Evolutionary conservation across 2,797 vertebrate species (phyloP), one percentile per base, ranked within the genome.

Genomic region (Channa striata): DNA sequence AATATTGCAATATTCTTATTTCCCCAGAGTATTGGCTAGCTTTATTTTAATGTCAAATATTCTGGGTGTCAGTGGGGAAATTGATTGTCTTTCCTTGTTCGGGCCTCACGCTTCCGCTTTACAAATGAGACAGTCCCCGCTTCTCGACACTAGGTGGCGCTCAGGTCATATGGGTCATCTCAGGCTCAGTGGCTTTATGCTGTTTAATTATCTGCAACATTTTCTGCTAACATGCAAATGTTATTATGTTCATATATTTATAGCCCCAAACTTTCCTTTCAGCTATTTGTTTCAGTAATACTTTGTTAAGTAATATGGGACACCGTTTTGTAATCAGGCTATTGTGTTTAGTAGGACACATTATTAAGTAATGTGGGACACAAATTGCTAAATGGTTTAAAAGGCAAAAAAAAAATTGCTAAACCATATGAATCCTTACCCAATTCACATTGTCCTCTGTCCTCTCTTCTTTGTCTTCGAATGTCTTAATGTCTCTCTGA

Each of bases 141-240:
- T 23, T 48, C 56, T 62, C 17, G 52, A 74, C 92, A 69, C 87
- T 77, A 87, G 90, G 84, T 87, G 87, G 83, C 82, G 87, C 68
- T 69, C 49, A 47, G 48, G 37, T 69, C 88, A 63, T 56, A n/a
- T n/a, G 2, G 8, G 34, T 48, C 58, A 19, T 30, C 25, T 30
- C 25, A 30, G 25, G 25, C 6, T 30, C n/a, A n/a, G n/a, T n/a
- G n/a, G n/a, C 25, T 30, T 30, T 30, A 30, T 4, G 25, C 25
- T 6, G 4, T 36, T 17, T 46, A 46, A 21, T 37, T n/a, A 19
- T 10, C 7, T 19, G 1, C 25, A 43, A 49, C 8, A 37, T 47
- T 11, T 23, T 57, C 4, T 37, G 11, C 23, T 21, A 58, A 37
- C 42, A 0, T 48, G n/a, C 14, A 6, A 2, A 47, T 52, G 0